phyloP scores from a whole-genome alignment of 2,888 invertebrate genomes.

The Epinotia ramella region DNA sequence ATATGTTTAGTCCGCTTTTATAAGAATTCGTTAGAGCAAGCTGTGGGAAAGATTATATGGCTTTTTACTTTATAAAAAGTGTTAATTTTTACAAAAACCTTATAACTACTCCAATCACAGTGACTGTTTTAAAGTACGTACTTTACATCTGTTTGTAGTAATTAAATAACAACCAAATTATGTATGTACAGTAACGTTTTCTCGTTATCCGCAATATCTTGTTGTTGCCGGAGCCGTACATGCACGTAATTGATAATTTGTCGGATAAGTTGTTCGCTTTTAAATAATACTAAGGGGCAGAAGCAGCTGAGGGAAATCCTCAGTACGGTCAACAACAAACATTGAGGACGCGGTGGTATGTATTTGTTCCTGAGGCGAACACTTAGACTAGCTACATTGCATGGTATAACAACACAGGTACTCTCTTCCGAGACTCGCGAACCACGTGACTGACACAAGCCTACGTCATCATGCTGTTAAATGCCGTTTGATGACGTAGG shows the following conservation, averaged over 20 bases:
- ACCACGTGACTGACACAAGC: too few relatives aligned
- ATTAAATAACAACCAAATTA: neutral
- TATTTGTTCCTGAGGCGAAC: too few relatives aligned
- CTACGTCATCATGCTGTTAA: too few relatives aligned
- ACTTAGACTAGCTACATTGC: too few relatives aligned
- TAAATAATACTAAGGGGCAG: conserved; percentile 11
- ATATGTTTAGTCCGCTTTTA: too few relatives aligned
- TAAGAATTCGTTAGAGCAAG: neutral
- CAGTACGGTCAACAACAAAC: neutral
- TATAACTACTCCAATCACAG: neutral
- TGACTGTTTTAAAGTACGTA: neutral
- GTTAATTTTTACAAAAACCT: neutral
- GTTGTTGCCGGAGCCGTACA: neutral
- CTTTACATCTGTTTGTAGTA: neutral
- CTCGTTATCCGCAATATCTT: neutral
- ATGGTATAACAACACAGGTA: too few relatives aligned
- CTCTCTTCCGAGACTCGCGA: too few relatives aligned
- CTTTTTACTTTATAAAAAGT: neutral
- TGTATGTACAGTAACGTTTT: neutral
- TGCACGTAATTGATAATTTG: conserved; percentile 27
- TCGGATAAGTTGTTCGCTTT: conserved; percentile 16
- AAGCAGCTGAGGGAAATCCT: neutral
- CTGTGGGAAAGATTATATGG: neutral
- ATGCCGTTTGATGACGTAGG: too few relatives aligned
- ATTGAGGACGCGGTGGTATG: neutral